A percentile compares a stretch with the other conserved stretches of the same genome.
These are phyloP conservation scores for Taeniopygia guttata DNA, from an alignment of 2,797 vertebrate genomes.

Conservation along the genomic window DNA sequence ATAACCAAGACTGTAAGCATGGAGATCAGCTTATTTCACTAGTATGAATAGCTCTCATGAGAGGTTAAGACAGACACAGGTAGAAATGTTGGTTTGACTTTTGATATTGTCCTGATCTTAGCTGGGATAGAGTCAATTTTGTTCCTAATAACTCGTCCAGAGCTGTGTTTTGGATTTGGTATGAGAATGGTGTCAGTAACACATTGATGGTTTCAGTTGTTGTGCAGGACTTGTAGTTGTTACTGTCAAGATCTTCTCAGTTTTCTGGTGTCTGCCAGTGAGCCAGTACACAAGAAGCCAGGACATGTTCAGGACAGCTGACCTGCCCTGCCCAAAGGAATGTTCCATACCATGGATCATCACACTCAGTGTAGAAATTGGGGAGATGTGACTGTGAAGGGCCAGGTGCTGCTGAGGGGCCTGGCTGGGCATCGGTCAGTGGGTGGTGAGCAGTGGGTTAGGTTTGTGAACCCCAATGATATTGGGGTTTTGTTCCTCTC, in stretches of 20 bases:
- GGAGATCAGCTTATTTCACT: neutral
- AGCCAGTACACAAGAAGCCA: neutral
- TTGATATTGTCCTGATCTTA: neutral
- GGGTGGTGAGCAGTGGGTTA: neutral
- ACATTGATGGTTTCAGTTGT: neutral
- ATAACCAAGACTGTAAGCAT: neutral
- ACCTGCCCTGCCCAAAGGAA: neutral
- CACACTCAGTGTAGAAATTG: rapidly evolving
- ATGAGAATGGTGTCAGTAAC: neutral
- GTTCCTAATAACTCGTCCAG: neutral
- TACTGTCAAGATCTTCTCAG: neutral
- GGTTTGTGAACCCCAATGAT: neutral
- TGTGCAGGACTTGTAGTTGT: neutral
- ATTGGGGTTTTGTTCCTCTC: neutral
- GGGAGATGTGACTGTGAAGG: neutral
- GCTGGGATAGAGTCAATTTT: neutral
- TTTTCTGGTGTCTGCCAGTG: neutral
- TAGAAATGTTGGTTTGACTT: neutral
- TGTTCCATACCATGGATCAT: neutral
- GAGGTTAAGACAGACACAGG: neutral
- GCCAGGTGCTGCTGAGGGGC: rapidly evolving
- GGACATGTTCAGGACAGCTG: neutral
- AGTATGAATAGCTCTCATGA: neutral
- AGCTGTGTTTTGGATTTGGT: neutral
- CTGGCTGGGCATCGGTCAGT: neutral